A percentile compares a stretch with the other conserved stretches of the same genome.
Evolutionary conservation across 1,140 invertebrate genomes (phyloP).

Genomic region (Listronotus bonariensis): DNA sequence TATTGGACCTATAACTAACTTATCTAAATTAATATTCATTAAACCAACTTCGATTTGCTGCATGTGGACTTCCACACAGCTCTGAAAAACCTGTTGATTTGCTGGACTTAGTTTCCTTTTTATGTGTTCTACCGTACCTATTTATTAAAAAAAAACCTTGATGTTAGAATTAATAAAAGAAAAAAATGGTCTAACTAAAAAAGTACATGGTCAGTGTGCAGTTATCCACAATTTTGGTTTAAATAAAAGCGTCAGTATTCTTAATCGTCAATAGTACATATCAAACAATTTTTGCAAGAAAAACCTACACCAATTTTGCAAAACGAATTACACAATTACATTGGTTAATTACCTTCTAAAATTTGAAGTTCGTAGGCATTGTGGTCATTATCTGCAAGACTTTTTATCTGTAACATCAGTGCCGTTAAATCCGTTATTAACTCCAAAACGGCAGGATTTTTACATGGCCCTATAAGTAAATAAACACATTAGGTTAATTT

Average conservation of each 20-base stretch:
- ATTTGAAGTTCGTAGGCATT: slow-evolving; percentile 92
- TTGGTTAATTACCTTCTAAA: slow-evolving; percentile 81
- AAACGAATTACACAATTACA: neutral
- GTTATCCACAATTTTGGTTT: too few species aligned
- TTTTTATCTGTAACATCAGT: slow-evolving; percentile 91
- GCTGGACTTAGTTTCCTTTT: slow-evolving; percentile 75
- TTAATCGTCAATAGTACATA: too few species aligned
- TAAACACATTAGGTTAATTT: neutral
- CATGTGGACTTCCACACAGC: slow-evolving; percentile 89
- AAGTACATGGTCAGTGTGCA: too few species aligned
- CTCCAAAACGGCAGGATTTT: slow-evolving; percentile 68
- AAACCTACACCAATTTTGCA: too few species aligned
- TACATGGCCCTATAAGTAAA: slow-evolving; percentile 45
- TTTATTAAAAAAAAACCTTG: too few species aligned
- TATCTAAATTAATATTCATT: slow-evolving; percentile 52
- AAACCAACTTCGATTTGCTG: slow-evolving; percentile 88
- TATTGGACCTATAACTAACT: slow-evolving; percentile 35
- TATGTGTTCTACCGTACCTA: slow-evolving; percentile 80
- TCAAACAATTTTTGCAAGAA: too few species aligned
- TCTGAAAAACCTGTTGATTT: slow-evolving; percentile 86
- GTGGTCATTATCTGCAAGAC: slow-evolving; percentile 85
- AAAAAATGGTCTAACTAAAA: too few species aligned
- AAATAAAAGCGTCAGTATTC: too few species aligned
- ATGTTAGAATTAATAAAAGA: too few species aligned
- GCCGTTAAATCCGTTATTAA: slow-evolving; percentile 88